phyloP scores from a whole-genome alignment of 2,113 vertebrate species.

The Toxotes chatareus region DNA sequence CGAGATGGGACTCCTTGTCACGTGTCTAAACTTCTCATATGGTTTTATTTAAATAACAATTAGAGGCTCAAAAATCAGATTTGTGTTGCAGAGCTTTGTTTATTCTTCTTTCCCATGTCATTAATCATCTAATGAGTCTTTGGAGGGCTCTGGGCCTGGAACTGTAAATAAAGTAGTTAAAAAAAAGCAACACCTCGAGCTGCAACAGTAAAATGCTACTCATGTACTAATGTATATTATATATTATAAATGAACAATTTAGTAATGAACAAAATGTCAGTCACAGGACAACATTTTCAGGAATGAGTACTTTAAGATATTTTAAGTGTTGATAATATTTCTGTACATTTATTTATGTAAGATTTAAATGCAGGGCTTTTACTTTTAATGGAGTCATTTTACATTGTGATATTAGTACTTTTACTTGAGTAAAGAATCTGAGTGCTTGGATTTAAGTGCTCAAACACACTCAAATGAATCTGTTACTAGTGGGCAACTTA shows the following conservation, averaged over 20 bases:
- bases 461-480: background rate
- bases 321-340: background rate
- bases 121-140: background rate
- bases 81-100: background rate
- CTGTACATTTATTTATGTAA: background rate
- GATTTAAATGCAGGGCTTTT: background rate
- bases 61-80: background rate
- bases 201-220: background rate
- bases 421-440: background rate
- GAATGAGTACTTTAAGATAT: background rate
- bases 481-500: background rate
- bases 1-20: background rate
- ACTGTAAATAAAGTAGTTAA: background rate
- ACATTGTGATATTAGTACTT: background rate
- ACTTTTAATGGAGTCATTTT: background rate
- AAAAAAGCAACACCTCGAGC: background rate
- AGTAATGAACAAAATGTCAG: background rate
- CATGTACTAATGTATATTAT: background rate
- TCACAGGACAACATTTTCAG: background rate
- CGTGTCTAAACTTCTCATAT: background rate
- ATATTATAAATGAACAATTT: background rate
- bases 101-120: background rate
- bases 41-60: background rate
- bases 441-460: background rate
- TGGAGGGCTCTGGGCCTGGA: background rate